Evolutionary conservation across 2,888 invertebrate species (phyloP).

Genomic region (Sthenelais limicola): DNA sequence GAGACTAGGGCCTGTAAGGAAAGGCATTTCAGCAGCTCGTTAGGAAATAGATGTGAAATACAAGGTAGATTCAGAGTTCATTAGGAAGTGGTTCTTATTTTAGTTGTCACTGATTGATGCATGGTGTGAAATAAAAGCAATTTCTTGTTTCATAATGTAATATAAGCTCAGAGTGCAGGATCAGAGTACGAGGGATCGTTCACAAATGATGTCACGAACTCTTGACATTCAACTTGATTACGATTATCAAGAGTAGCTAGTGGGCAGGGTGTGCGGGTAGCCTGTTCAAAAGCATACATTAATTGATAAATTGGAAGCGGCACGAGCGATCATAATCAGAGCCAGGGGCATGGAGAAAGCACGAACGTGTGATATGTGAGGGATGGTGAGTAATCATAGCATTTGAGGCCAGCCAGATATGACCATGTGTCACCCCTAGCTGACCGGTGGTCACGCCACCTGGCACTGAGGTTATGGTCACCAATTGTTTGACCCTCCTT

Average conservation of each 20-base stretch:
- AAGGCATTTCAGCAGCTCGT: no score
- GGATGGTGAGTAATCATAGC: constrained; percentile 13
- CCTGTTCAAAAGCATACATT: constrained; percentile 5
- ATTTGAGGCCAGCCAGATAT: constrained; percentile 12
- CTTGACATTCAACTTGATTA: constrained; percentile 24
- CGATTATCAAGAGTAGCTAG: not conserved
- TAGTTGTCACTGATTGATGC: no score
- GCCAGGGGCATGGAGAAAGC: constrained; percentile 8
- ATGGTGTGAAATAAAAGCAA: no score
- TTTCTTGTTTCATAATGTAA: no score
- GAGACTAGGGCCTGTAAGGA: no score
- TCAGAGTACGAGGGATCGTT: no score
- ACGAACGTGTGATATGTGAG: constrained; percentile 22
- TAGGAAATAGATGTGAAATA: no score
- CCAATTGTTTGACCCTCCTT: not conserved
- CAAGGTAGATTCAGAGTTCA: no score
- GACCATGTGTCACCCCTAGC: constrained; percentile 1
- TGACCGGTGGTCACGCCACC: constrained; percentile 13
- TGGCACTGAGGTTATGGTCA: constrained; percentile 28
- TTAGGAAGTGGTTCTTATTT: no score
- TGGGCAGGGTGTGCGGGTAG: not conserved
- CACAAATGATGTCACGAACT: constrained; percentile 23
- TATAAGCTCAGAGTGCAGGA: no score
- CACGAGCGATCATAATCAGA: constrained; percentile 28
- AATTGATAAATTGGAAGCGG: constrained; percentile 30